Evolutionary conservation across 2,797 vertebrate genomes (phyloP), one percentile per base, ranked within the genome.

Genomic region (Sebastes miniatus): DNA sequence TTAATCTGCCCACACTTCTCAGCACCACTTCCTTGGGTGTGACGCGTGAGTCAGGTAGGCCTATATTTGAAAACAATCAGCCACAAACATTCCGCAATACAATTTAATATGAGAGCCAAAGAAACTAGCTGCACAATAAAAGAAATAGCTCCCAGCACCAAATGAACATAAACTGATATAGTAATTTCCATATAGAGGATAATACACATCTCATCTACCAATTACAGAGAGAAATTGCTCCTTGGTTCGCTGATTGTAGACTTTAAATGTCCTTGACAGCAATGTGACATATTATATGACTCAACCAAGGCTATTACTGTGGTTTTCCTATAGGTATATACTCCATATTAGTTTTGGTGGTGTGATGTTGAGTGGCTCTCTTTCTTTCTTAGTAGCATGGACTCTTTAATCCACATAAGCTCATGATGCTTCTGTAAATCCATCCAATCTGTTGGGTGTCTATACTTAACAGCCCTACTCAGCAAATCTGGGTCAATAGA

Each of bases 381-480:
- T 83, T 69, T 81, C 34, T 77, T 77, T 71, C 81, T 90, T 78
- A 63, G 83, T 67, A 56, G 62, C 80, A 64, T 64, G 71, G 57
- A 83, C 85, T 79, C 87, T 91, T 92, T 93, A 94, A 95, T 93
- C 93, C 92, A 89, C 74, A 31, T 94, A 93, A 93, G 79, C 88
- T 87, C 59, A 11, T 88, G 90, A 83, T 91, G 91, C 89, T 83
- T 76, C 87, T 89, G 77, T 93, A 91, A 95, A 93, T 88, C 91
- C 93, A 93, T 80, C 84, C 91, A 93, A 92, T 92, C 93, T 94
- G 93, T 92, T 84, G 90, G n/a, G 77, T 88, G 87, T 79, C 89
- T 92, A 47, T 86, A 88, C 87, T 93, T 89, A 92, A 90, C 91
- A 86, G 69, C 64, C 70, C 78, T 8, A 62, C 87, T 87, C 73